Percentiles rank a stretch among this genome's conserved stretches.
These are phyloP conservation scores for Lepidocyrtoides sp. DNA, from an alignment of 2,888 invertebrate genomes.

Conservation along the genomic window DNA sequence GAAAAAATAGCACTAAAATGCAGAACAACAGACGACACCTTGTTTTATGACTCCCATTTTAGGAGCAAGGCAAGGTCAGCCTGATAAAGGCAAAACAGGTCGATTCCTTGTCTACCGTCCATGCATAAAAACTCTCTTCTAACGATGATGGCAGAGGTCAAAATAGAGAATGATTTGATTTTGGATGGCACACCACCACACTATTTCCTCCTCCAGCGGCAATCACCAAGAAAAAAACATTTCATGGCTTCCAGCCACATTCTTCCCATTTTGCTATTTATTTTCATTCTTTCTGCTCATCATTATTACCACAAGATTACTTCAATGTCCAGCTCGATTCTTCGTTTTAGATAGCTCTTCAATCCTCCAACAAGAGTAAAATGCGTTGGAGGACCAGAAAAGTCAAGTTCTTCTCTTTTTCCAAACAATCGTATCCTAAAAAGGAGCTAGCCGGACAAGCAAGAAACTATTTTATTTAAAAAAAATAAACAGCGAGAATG, in stretches of 20 bases:
- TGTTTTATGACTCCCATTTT: constrained; percentile 65
- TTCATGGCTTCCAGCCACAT: constrained; percentile 44
- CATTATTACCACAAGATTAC: background rate
- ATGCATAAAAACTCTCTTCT: background rate
- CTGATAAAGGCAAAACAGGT: no score
- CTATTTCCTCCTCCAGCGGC: constrained; percentile 47
- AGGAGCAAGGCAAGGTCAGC: background rate
- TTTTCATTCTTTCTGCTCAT: background rate
- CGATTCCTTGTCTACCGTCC: background rate
- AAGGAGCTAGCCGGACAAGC: background rate
- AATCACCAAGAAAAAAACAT: background rate
- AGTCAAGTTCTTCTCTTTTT: constrained; percentile 36
- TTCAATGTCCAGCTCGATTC: background rate
- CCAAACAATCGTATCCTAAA: background rate
- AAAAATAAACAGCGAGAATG: background rate
- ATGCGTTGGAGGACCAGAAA: no score
- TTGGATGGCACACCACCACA: background rate
- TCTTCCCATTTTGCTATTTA: constrained; percentile 29
- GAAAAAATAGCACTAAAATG: background rate
- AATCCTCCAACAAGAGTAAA: no score
- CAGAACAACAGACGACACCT: constrained; percentile 54
- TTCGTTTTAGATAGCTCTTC: background rate
- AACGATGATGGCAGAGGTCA: constrained; percentile 12
- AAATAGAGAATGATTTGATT: background rate
- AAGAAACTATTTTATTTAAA: background rate